Evolutionary conservation across 2,888 invertebrate genomes (phyloP).

Genomic region (Nudaria mundana): DNA sequence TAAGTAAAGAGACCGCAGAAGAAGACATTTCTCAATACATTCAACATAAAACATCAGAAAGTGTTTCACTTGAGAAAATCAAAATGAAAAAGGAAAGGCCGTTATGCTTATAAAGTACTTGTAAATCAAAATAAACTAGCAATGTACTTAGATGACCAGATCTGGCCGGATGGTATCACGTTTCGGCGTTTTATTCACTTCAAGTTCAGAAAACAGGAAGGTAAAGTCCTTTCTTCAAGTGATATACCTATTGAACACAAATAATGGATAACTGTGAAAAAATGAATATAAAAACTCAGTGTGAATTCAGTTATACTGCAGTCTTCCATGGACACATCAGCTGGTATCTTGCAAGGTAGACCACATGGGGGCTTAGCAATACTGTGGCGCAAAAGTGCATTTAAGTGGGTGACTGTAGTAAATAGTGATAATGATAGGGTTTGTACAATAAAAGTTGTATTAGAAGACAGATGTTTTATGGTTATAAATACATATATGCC

Average conservation of each 20-base stretch:
- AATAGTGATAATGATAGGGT: neutral
- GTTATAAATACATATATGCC: neutral
- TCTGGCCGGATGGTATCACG: conserved; percentile 3
- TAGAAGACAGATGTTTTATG: neutral
- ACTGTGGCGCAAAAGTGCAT: neutral
- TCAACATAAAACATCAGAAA: neutral
- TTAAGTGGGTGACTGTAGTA: neutral
- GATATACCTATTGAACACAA: neutral
- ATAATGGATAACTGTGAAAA: neutral
- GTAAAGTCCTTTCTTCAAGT: neutral
- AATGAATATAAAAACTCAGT: neutral
- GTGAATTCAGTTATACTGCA: neutral
- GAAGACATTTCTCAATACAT: neutral
- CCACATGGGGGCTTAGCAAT: neutral
- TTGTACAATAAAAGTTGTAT: neutral
- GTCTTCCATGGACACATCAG: neutral
- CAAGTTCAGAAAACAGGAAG: neutral
- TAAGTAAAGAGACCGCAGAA: neutral
- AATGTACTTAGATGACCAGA: neutral
- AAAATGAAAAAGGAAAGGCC: neutral
- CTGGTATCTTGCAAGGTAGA: neutral
- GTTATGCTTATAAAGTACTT: conserved; percentile 2
- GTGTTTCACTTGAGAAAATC: neutral
- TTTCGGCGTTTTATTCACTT: neutral
- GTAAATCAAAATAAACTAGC: neutral